These are phyloP conservation scores for Musca domestica DNA, from an alignment of 1,140 invertebrate genomes.

Conservation along the genomic window DNA sequence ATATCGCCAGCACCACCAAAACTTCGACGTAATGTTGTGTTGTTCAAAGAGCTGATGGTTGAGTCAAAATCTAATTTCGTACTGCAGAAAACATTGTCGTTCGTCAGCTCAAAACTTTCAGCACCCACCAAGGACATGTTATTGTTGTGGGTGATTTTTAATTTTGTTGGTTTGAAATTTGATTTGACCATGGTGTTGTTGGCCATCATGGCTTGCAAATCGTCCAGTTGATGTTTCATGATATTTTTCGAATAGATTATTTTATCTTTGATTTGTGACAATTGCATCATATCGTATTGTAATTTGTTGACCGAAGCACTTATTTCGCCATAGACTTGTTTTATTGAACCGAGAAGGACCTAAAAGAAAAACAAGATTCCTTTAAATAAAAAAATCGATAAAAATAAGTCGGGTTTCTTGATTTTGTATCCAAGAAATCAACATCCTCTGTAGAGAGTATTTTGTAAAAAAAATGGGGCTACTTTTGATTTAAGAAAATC, in stretches of 20 bases:
- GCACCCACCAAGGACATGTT: constrained; percentile 35
- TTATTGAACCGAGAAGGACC: constrained; percentile 40
- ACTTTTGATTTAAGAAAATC: not conserved
- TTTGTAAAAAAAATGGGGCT: no score
- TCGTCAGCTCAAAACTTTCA: constrained; percentile 44
- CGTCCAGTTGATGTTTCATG: constrained; percentile 40
- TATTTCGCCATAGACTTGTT: constrained; percentile 42
- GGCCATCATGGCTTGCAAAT: constrained; percentile 34
- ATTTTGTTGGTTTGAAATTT: constrained; percentile 39
- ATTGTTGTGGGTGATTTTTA: constrained; percentile 38
- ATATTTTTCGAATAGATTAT: constrained; percentile 46
- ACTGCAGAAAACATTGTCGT: constrained; percentile 45
- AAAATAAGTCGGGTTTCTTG: no score
- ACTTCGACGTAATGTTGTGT: constrained; percentile 29
- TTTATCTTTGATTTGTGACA: constrained; percentile 50
- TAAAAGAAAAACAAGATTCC: not conserved
- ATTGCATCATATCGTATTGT: constrained; percentile 45
- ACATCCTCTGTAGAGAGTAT: no score
- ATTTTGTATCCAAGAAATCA: no score
- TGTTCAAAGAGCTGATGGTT: constrained; percentile 32
- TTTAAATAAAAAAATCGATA: not conserved
- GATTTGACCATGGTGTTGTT: constrained; percentile 34
- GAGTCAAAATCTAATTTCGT: constrained; percentile 46
- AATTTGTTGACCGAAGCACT: constrained; percentile 42
- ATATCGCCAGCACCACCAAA: constrained; percentile 30